phyloP scores from a whole-genome alignment of 1,140 invertebrate species.

The Listronotus oregonensis region DNA sequence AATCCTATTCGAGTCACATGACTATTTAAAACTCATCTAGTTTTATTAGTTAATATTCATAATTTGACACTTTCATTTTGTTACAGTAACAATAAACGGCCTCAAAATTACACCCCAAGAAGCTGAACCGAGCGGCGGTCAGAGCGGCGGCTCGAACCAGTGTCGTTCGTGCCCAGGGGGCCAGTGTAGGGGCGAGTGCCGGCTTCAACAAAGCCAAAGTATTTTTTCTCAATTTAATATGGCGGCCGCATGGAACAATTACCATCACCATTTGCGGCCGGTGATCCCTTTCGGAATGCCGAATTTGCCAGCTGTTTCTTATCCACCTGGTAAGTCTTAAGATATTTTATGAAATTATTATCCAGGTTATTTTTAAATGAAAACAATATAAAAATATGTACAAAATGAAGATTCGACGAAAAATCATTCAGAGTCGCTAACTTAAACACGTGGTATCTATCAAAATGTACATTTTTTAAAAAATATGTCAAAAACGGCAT shows the following conservation, averaged over 20 bases:
- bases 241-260: slow-evolving; percentile 26
- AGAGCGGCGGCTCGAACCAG: slow-evolving; percentile 14
- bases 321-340: slow-evolving; percentile 27
- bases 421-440: too few species aligned
- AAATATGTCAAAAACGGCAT: too few species aligned
- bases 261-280: slow-evolving; percentile 7
- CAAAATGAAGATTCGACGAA: too few species aligned
- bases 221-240: slow-evolving; percentile 15
- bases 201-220: background rate
- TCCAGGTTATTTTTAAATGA: too few species aligned
- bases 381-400: too few species aligned
- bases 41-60: too few species aligned
- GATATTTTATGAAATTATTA: background rate
- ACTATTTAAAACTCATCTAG: too few species aligned
- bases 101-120: slow-evolving; percentile 23
- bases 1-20: too few species aligned
- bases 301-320: slow-evolving; percentile 11
- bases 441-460: too few species aligned
- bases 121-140: slow-evolving; percentile 2
- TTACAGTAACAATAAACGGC: slow-evolving; percentile 16
- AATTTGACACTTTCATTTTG: background rate
- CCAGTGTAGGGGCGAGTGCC: slow-evolving; percentile 7
- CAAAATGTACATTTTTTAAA: too few species aligned
- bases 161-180: slow-evolving; percentile 7
- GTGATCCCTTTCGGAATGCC: slow-evolving; percentile 21